Evolutionary conservation across 2,888 invertebrate species (phyloP).

Genomic region (Brachyptera putata): DNA sequence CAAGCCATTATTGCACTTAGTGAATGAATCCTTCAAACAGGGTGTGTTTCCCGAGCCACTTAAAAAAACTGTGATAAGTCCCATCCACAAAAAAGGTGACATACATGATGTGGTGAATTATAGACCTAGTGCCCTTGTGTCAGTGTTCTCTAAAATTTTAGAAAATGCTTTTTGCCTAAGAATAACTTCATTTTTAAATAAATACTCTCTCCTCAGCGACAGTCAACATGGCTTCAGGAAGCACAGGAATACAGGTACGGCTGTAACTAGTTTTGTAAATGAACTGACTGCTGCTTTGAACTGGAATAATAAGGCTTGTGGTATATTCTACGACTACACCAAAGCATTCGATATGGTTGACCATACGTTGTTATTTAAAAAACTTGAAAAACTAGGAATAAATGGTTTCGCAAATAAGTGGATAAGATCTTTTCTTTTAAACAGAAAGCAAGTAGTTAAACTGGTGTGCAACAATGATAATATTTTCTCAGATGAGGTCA

Average conservation of each 20-base stretch:
- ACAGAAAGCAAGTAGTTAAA: neutral
- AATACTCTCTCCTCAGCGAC: neutral
- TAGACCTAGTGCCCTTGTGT: constrained; percentile 1
- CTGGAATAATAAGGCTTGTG: neutral
- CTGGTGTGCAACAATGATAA: neutral
- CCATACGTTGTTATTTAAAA: neutral
- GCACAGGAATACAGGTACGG: neutral
- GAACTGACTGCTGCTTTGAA: neutral
- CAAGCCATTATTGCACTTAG: neutral
- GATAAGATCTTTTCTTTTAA: neutral
- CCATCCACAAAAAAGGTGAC: neutral
- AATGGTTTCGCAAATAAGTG: neutral
- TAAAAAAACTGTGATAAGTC: neutral
- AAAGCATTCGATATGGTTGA: neutral
- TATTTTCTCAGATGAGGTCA: neutral
- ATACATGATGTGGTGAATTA: neutral
- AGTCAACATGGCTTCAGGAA: constrained; percentile 2
- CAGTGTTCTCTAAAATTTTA: constrained; percentile 6
- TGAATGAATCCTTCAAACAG: neutral
- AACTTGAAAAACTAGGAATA: neutral
- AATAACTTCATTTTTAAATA: neutral
- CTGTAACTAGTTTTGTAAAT: neutral
- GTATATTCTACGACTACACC: neutral
- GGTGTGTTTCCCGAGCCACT: neutral
- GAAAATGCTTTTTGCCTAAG: neutral